Percentiles rank a stretch among this genome's conserved stretches.
Conservation (phyloP, 2,113 vertebrate genomes). For the Campylomormyrus tamandua region DNA sequence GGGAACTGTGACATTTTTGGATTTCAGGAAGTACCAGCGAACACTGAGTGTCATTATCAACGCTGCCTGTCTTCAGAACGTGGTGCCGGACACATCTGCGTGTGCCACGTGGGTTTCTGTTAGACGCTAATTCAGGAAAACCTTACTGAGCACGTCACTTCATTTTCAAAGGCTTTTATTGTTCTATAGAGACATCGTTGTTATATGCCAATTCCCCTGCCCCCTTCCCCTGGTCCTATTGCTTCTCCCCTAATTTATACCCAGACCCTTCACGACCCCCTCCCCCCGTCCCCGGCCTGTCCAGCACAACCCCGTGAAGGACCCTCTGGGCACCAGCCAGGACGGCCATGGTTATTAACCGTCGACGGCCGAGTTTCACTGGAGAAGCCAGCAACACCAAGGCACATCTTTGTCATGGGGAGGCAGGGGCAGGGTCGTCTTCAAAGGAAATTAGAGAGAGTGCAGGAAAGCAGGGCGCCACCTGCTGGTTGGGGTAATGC, state of each 20-base stretch:
- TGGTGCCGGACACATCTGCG: background rate
- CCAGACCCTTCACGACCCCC: background rate
- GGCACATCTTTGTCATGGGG: background rate
- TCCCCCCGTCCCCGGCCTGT: background rate
- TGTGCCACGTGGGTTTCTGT: background rate
- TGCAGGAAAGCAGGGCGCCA: background rate
- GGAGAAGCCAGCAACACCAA: background rate
- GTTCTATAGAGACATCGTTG: background rate
- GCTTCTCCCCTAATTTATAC: background rate
- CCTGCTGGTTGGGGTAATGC: background rate
- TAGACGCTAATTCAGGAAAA: background rate
- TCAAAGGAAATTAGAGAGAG: background rate
- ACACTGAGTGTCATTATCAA: background rate
- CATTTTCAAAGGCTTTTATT: background rate
- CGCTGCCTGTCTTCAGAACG: background rate
- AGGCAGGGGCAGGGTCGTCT: background rate
- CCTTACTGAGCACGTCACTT: background rate
- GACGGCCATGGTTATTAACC: background rate
- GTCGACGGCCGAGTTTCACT: background rate
- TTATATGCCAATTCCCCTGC: background rate
- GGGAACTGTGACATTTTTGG: slow-evolving; percentile 14
- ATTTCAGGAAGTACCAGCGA: background rate
- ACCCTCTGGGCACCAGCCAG: background rate
- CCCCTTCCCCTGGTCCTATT: background rate
- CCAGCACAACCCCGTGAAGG: background rate